A percentile compares a stretch with the other conserved stretches of the same genome.
Evolutionary conservation across 1,140 invertebrate genomes (phyloP).

Genomic region (Frieseomelitta varia): DNA sequence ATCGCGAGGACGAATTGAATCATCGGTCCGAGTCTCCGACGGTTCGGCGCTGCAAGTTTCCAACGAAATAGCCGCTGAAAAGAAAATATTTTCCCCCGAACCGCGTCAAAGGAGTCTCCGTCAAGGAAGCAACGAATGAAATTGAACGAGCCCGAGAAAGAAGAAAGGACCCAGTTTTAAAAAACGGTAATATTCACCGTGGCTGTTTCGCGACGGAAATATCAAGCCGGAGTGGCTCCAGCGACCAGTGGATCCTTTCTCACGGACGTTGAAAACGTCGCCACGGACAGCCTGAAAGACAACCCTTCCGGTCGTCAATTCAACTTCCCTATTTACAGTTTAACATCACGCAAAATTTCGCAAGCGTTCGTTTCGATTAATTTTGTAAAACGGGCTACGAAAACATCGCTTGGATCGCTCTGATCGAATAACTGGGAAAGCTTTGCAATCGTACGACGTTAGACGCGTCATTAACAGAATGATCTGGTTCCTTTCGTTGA

Average conservation of each 20-base stretch:
- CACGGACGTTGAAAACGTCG: neutral
- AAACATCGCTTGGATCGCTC: neutral
- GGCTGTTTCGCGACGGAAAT: neutral
- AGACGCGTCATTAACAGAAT: neutral
- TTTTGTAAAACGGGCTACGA: neutral
- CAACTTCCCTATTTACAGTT: neutral
- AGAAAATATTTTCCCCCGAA: conserved; percentile 26
- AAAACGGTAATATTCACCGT: neutral
- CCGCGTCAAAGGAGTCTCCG: conserved; percentile 8
- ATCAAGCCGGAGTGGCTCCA: neutral
- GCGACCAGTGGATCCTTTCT: neutral
- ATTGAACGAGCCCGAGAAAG: conserved; percentile 25
- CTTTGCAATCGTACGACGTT: neutral
- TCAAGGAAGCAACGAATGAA: conserved; percentile 7
- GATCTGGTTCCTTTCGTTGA: neutral
- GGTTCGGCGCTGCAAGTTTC: conserved; percentile 10
- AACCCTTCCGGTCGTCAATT: neutral
- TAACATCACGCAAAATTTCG: neutral
- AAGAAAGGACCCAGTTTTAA: conserved; percentile 13
- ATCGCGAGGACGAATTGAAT: neutral
- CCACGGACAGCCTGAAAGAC: neutral
- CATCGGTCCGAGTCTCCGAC: conserved; percentile 8
- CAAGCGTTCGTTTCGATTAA: neutral
- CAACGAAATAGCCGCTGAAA: conserved; percentile 1
- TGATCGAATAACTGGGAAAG: neutral